Evolutionary conservation across 2,113 vertebrate species (phyloP).

Genomic region (Phasianus colchicus): DNA sequence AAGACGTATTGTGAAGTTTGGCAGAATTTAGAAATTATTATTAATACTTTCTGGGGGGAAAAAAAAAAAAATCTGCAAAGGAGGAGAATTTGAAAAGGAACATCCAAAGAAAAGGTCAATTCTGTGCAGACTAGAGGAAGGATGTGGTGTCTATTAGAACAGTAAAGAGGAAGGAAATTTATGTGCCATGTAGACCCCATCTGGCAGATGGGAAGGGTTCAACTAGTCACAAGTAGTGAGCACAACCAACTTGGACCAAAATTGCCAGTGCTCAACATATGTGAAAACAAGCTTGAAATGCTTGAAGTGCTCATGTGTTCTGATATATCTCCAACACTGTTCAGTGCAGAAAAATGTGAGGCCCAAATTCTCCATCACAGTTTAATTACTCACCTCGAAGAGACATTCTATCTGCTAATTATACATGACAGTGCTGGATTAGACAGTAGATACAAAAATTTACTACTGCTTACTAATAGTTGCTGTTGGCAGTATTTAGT

Average conservation of each 20-base stretch:
- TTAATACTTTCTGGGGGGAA: background rate
- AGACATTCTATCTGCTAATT: conserved; percentile 59
- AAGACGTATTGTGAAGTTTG: background rate
- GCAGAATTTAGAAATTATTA: background rate
- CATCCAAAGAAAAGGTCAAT: background rate
- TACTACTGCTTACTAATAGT: conserved; percentile 53
- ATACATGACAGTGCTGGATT: conserved; percentile 52
- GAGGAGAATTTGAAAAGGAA: background rate
- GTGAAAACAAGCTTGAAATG: background rate
- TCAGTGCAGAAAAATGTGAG: background rate
- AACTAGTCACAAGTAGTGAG: background rate
- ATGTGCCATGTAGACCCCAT: background rate
- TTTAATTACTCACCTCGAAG: conserved; percentile 55
- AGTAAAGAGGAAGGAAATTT: background rate
- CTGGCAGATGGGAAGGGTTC: background rate
- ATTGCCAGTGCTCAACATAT: background rate
- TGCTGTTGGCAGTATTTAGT: conserved; percentile 58
- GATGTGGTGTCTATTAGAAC: background rate
- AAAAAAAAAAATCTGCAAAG: background rate
- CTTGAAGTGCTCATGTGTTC: background rate
- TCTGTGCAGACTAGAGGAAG: background rate
- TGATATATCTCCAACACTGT: background rate
- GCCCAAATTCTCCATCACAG: background rate
- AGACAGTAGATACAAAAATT: conserved; percentile 58
- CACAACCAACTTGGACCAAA: background rate